Evolutionary conservation across 1,140 invertebrate species (phyloP).

Genomic region (Chymomyza costata): DNA sequence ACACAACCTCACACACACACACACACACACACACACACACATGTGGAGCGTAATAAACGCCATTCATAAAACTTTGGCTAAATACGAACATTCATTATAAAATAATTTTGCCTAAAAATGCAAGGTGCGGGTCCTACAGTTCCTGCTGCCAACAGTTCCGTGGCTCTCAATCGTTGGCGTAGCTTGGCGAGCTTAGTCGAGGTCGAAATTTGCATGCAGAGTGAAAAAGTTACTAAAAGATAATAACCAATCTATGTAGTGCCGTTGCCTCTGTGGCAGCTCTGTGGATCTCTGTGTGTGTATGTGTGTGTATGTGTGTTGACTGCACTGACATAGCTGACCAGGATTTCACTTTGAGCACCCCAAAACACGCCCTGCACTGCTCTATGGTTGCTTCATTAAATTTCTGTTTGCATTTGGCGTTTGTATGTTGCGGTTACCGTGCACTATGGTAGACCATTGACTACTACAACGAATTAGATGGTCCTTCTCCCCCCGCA

Average conservation of each 20-base stretch:
- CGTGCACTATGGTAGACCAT: too few relatives aligned
- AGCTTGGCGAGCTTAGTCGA: constrained; percentile 12
- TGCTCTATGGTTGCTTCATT: constrained; percentile 42
- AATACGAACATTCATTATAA: constrained; percentile 73
- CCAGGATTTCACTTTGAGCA: constrained; percentile 6
- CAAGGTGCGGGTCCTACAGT: constrained; percentile 18
- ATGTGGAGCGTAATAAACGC: constrained; percentile 49
- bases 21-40: not conserved
- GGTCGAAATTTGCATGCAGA: constrained; percentile 63
- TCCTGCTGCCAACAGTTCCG: too few relatives aligned
- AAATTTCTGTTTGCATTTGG: constrained; percentile 48
- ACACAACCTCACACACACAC: constrained; percentile 2
- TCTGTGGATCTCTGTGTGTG: not conserved
- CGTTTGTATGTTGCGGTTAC: not conserved
- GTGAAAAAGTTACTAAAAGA: constrained; percentile 71
- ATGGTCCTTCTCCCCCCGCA: too few relatives aligned
- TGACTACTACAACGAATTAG: too few relatives aligned
- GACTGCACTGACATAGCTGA: constrained; percentile 6
- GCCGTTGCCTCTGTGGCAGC: not conserved
- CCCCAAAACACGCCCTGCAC: not conserved
- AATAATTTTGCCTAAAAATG: constrained; percentile 55
- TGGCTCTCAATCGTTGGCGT: too few relatives aligned
- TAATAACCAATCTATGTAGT: constrained; percentile 62
- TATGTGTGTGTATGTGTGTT: constrained; percentile 3
- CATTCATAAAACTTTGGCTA: constrained; percentile 73